Evolutionary conservation across 2,797 vertebrate species (phyloP), one percentile per base, ranked within the genome.

Genomic region (Mionectes olivaceus): DNA sequence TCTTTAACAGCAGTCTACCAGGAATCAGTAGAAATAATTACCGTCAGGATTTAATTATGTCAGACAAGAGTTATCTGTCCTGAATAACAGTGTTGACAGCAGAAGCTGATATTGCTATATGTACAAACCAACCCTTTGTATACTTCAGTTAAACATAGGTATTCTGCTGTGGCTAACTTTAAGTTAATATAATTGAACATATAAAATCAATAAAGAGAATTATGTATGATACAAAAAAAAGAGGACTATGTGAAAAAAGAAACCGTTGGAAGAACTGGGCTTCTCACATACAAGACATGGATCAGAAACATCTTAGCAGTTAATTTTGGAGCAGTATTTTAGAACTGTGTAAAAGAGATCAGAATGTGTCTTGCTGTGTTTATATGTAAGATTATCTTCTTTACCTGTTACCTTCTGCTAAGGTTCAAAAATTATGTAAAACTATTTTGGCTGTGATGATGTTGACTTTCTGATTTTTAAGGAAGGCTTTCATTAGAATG

Each of bases 11-110:
- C 83, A 92, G 96, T 96, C 96, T 96, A 96, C 96, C 79, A 96
- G 97, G 95, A 97, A 96, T 97, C 97, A 95, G 95, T 92, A 96
- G 95, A 96, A 98, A 98, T 97, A 97, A 96, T 96, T 97, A 96
- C 93, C 14, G 30, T 95, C 96, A 96, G 97, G 97, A 97, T 98
- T 98, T 98, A 98, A 98, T 98, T 98, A 98, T 96, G 96, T 93
- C 90, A 97, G 96, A 97, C 91, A 94, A 96, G 96, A 97, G 80
- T 97, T 97, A 96, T 95, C 94, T 97, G 90, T 94, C 93, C 96
- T 93, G 96, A 97, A 96, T 97, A 97, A 95, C 64, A 91, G 95
- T 86, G 94, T 95, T 53, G 68, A 87, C 91, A 92, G 90, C 47
- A 94, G 86, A 94, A 81, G 93, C 90, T 93, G 94, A 89, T 74